A percentile compares a stretch with the other conserved stretches of the same genome.
phyloP scores from a whole-genome alignment of 2,888 invertebrate species.

The Argyresthia albistria region DNA sequence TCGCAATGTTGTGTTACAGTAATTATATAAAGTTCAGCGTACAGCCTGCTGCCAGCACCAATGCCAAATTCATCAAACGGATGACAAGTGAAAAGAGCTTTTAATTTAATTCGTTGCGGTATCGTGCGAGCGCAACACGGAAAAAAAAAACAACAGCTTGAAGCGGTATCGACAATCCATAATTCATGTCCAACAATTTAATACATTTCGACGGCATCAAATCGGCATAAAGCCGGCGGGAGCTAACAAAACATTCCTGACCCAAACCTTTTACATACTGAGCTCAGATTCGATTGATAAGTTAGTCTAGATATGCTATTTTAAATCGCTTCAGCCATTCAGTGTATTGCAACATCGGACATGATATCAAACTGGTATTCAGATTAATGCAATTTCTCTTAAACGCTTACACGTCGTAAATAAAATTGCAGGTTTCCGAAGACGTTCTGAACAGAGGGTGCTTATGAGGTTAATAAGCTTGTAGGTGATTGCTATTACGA shows the following conservation, averaged over 20 bases:
- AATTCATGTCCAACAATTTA: conserved; percentile 73
- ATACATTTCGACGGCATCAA: conserved; percentile 44
- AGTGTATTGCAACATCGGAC: conserved; percentile 67
- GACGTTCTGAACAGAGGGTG: conserved; percentile 36
- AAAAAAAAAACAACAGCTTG: conserved; percentile 70
- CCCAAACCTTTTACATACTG: conserved; percentile 28
- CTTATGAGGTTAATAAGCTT: conserved; percentile 42
- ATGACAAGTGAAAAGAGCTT: conserved; percentile 72
- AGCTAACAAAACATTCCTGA: conserved; percentile 28
- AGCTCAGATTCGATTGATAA: conserved; percentile 25
- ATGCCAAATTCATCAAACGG: conserved; percentile 65
- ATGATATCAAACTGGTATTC: conserved; percentile 70
- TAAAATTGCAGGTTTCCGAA: conserved; percentile 63
- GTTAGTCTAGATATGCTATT: conserved; percentile 27
- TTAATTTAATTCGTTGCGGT: conserved; percentile 73
- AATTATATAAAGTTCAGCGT: conserved; percentile 27
- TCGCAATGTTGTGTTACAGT: background rate
- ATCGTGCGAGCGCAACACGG: conserved; percentile 58
- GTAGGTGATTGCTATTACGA: conserved; percentile 45
- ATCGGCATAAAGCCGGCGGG: conserved; percentile 29
- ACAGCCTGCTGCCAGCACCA: conserved; percentile 36
- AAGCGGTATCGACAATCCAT: conserved; percentile 73
- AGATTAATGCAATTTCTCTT: conserved; percentile 73
- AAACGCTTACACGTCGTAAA: conserved; percentile 72
- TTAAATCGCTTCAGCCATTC: conserved; percentile 27